Conservation (phyloP, 2,113 vertebrate species). For the Monopterus albus region DNA sequence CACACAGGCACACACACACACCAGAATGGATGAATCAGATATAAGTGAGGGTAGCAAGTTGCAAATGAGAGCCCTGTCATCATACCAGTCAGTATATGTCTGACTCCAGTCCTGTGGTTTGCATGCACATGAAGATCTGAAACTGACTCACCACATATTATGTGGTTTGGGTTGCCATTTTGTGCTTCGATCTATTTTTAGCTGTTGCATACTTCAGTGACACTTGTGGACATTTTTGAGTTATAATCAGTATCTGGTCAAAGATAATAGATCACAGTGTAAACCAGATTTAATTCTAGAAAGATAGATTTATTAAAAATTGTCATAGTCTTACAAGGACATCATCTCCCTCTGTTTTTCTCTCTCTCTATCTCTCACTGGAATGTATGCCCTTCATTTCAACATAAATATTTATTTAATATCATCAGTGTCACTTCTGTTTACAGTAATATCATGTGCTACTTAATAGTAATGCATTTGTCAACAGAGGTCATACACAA, state of each 20-base stretch:
- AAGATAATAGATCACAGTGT: not conserved
- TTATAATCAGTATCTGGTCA: not conserved
- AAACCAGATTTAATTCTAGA: no score
- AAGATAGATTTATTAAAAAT: no score
- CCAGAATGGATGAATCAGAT: slow-evolving; percentile 53
- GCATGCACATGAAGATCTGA: slow-evolving; percentile 37
- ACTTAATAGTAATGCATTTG: slow-evolving; percentile 44
- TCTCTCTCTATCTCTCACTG: slow-evolving; percentile 4
- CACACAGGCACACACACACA: slow-evolving; percentile 3
- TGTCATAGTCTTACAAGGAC: slow-evolving; percentile 1
- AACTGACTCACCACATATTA: slow-evolving; percentile 46
- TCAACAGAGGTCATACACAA: slow-evolving; percentile 33
- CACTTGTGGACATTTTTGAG: no score
- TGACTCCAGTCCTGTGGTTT: slow-evolving; percentile 44
- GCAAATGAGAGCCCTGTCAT: slow-evolving; percentile 45
- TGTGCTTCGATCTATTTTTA: slow-evolving; percentile 37
- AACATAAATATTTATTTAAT: slow-evolving; percentile 65
- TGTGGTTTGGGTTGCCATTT: slow-evolving; percentile 24
- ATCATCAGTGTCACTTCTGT: slow-evolving; percentile 30
- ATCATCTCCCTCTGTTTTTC: slow-evolving; percentile 6
- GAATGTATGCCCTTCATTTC: slow-evolving; percentile 27
- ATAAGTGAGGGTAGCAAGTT: slow-evolving; percentile 49
- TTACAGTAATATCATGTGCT: slow-evolving; percentile 39
- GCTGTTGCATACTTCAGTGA: not conserved
- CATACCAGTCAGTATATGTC: slow-evolving; percentile 43